Evolutionary conservation across 2,797 vertebrate species (phyloP), one percentile per base, ranked within the genome.

Genomic region (Neostethus bicornis): DNA sequence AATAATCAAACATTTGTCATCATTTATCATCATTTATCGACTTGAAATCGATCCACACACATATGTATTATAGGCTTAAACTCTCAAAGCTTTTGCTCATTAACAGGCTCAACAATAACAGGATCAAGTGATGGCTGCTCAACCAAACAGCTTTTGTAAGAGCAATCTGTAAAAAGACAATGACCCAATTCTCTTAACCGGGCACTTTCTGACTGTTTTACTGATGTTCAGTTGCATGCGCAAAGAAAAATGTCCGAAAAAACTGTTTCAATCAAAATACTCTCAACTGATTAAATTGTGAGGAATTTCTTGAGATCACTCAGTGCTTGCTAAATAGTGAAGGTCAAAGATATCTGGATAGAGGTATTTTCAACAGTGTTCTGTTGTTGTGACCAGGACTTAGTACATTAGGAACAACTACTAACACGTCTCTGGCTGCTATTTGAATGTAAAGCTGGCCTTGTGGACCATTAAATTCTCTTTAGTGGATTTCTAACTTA

Each of bases 401-500:
- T 37, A 4, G 20, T 13, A n/a, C 25, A 26, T 48, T 25, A 54
- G 17, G 12, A 8, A 8, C 7, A 8, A 16, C 34, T 34, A 14
- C 34, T 17, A 41, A 41, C 35, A 23, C 49, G 26, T 44, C 19
- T 44, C 16, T 35, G 42, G 1, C 9, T 60, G 23, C 35, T 29
- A 14, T 26, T 17, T 23, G 12, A 32, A 19, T 51, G 29, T 31
- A 41, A 53, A 24, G 24, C 45, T 49, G 21, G 21, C 23, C 60
- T 42, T 41, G 39, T 63, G 17, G 25, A 16, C 11, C 29, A 31
- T 3, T 31, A 31, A 31, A 31, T 31, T 31, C 29, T 29, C 28
- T 29, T 29, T 29, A 62, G 47, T 62, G 45, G 75, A 54, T 41
- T 46, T 26, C 42, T 37, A 60, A 26, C 17, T 44, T 28, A 7